Evolutionary conservation across 2,797 vertebrate species (phyloP).

Genomic region (Squalus acanthias): DNA sequence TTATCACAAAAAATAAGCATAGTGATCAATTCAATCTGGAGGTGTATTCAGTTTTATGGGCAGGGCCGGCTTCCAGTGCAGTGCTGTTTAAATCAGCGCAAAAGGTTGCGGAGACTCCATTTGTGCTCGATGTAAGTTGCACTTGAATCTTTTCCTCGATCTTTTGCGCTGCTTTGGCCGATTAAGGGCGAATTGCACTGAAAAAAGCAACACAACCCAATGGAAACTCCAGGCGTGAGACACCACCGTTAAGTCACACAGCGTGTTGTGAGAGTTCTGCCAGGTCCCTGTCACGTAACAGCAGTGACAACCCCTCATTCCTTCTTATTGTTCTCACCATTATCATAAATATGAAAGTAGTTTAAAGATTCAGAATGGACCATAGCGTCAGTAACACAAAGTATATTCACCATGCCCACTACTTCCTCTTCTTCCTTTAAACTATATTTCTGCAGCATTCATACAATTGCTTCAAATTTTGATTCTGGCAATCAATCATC

Average conservation of each 20-base stretch:
- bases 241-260: neutral
- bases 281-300: neutral
- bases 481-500: neutral
- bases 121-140: neutral
- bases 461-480: neutral
- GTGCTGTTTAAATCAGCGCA: too few relatives aligned
- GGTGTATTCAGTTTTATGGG: too few relatives aligned
- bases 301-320: neutral
- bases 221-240: neutral
- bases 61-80: too few relatives aligned
- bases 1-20: too few relatives aligned
- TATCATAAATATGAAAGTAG: neutral
- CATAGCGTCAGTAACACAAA: neutral
- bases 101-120: neutral
- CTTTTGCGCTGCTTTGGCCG: too few relatives aligned
- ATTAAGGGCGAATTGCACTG: too few relatives aligned
- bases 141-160: neutral
- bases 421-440: neutral
- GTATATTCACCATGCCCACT: neutral
- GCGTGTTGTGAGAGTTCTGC: neutral
- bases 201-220: too few relatives aligned
- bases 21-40: too few relatives aligned
- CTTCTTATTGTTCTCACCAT: neutral
- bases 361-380: neutral
- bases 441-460: neutral